Base-by-base conservation (phyloP, 2,797 vertebrate genomes). In the Takifugu rubripes region DNA sequence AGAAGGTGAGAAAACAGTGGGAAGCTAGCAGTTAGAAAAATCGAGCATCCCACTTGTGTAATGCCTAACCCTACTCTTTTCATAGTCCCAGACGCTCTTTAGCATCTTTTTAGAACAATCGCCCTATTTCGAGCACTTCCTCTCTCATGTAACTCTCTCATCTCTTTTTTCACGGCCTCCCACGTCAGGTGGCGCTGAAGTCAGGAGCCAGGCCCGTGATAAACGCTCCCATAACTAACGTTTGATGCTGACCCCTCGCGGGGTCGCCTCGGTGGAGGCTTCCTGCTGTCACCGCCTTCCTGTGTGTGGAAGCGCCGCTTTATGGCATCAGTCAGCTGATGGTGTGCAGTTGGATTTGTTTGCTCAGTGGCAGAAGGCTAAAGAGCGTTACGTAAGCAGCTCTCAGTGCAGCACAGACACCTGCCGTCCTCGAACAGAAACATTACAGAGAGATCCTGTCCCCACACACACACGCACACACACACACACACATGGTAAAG, bases 331-430 rank as follows among this genome's bases (percentile, higher is more conserved):
- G 79, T 76, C 75, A 72, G 78, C 70, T 53, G 47, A 70, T 60
- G 66, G 77, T 68, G 73, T 70, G 72, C 75, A 58, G 74, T 61
- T 79, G 81, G 79, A 83, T 81, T 79, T 84, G 82, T 88, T 87
- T 88, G 80, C 77, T 85, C 79, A 83, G 79, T 48, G 58, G 77
- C 78, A 78, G 84, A 85, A 71, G 81, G 79, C 87, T 82, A 87
- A 89, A 88, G 80, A 77, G 40, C 25, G 70, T 92, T 90, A 91
- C 72, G 74, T 91, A 91, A 91, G 87, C 70, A 64, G 72, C 74
- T 65, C 78, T 86, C 76, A 45, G 73, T 60, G 77, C 76, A 79
- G 84, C 84, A 74, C 17, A 77, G 81, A 87, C 86, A 90, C 89
- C 88, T 85, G 85, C 78, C 63, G 75, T 61, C 52, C 70, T 70